These are phyloP conservation scores for Griposia aprilina DNA, from an alignment of 2,888 invertebrate genomes.

Conservation along the genomic window DNA sequence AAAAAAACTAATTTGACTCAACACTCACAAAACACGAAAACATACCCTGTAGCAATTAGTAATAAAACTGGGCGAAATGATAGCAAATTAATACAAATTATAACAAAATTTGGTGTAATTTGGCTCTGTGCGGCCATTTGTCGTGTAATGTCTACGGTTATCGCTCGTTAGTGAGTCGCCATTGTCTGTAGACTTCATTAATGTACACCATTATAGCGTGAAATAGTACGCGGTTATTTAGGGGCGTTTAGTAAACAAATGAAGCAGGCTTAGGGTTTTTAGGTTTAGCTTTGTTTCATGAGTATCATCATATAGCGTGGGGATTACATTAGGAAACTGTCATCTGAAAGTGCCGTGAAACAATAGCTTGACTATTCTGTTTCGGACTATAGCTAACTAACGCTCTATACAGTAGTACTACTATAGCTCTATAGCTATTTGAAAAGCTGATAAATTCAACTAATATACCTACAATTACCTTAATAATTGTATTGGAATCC, in stretches of 20 bases:
- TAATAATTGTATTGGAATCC: too few relatives aligned
- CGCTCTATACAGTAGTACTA: too few relatives aligned
- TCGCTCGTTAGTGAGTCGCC: slow-evolving; percentile 73
- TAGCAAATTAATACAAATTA: slow-evolving; percentile 64
- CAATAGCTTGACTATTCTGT: background rate
- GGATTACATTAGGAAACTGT: background rate
- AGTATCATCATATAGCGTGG: background rate
- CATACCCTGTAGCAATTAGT: slow-evolving; percentile 38
- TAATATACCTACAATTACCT: background rate
- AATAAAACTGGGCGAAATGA: slow-evolving; percentile 48
- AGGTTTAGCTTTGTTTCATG: slow-evolving; percentile 11
- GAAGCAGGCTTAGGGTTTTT: slow-evolving; percentile 6
- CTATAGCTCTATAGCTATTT: too few relatives aligned
- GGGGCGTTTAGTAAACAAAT: slow-evolving; percentile 48
- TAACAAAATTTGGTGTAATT: slow-evolving; percentile 71
- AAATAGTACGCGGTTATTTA: slow-evolving; percentile 60
- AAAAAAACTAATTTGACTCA: background rate
- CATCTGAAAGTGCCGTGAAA: background rate
- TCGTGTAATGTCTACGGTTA: slow-evolving; percentile 73
- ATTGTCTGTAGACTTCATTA: slow-evolving; percentile 74
- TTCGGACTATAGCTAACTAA: background rate
- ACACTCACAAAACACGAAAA: slow-evolving; percentile 9
- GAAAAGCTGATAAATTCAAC: background rate
- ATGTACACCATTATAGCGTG: slow-evolving; percentile 62
- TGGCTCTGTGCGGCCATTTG: slow-evolving; percentile 64